A percentile compares a stretch with the other conserved stretches of the same genome.
Conservation (phyloP, 2,888 invertebrate species). For the Julus scanicus region DNA sequence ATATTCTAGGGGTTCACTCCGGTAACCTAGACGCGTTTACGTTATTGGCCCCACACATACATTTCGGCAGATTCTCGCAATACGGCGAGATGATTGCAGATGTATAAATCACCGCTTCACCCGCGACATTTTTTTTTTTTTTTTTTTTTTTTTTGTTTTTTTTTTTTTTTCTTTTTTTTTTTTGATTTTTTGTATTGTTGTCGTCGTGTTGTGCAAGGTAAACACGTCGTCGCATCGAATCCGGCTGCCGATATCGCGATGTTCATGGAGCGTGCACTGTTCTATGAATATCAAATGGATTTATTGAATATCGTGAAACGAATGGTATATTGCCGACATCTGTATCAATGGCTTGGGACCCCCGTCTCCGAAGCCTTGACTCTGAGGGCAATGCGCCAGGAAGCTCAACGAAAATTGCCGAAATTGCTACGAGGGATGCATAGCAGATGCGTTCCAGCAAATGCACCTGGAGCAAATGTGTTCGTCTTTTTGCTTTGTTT, state of each 20-base stretch:
- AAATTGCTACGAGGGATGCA: not conserved
- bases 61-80: not conserved
- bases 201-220: conserved; percentile 28
- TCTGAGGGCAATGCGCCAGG: not conserved
- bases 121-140: not conserved
- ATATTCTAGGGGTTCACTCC: not conserved
- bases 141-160: not conserved
- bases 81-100: conserved; percentile 21
- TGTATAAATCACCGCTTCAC: conserved; percentile 15
- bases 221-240: conserved; percentile 6
- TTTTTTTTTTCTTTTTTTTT: too few species aligned
- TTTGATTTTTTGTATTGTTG: not conserved
- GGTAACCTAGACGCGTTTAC: not conserved
- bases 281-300: conserved; percentile 36
- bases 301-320: conserved; percentile 29
- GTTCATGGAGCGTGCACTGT: not conserved
- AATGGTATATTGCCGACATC: not conserved
- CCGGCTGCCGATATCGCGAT: not conserved
- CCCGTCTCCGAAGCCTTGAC: not conserved
- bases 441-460: not conserved
- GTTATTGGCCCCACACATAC: not conserved
- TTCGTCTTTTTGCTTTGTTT: not conserved
- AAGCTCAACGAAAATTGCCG: not conserved
- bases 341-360: not conserved
- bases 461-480: not conserved